phyloP scores from a whole-genome alignment of 2,888 invertebrate species.

The Hemaris fuciformis region DNA sequence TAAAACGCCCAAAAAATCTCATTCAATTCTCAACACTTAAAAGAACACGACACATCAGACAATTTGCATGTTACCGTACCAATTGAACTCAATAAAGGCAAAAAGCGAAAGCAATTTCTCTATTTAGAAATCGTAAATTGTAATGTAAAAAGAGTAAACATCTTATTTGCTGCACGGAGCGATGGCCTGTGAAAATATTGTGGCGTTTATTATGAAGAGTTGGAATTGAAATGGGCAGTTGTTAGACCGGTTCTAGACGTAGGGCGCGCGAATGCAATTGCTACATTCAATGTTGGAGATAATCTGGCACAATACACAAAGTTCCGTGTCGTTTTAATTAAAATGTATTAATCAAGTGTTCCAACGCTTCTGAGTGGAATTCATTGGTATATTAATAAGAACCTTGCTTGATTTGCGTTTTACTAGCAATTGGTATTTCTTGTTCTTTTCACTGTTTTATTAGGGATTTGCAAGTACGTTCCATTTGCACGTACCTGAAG shows the following conservation, averaged over 20 bases:
- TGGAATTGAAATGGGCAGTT: slow-evolving; percentile 12
- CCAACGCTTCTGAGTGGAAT: neutral
- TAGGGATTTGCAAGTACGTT: neutral
- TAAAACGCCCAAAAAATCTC: neutral
- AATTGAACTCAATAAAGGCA: neutral
- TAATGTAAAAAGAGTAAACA: neutral
- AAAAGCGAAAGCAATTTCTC: neutral
- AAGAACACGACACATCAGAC: neutral
- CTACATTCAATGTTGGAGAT: slow-evolving; percentile 22
- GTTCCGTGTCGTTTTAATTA: slow-evolving; percentile 7
- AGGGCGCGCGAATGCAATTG: slow-evolving; percentile 24
- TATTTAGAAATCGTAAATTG: slow-evolving; percentile 1
- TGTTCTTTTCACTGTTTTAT: neutral
- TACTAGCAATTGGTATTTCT: neutral
- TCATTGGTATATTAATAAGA: neutral
- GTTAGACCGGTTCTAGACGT: slow-evolving; percentile 13
- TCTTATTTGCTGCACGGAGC: slow-evolving; percentile 22
- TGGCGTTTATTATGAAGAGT: slow-evolving; percentile 37
- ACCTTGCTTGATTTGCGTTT: neutral
- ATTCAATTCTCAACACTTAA: neutral
- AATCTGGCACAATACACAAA: slow-evolving; percentile 5
- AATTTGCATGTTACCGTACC: neutral
- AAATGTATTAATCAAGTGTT: neutral
- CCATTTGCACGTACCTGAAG: neutral
- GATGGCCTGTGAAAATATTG: slow-evolving; percentile 55